Evolutionary conservation across 2,888 invertebrate species (phyloP), one percentile per base, ranked within the genome.

Genomic region (Drosophila planitibia): DNA sequence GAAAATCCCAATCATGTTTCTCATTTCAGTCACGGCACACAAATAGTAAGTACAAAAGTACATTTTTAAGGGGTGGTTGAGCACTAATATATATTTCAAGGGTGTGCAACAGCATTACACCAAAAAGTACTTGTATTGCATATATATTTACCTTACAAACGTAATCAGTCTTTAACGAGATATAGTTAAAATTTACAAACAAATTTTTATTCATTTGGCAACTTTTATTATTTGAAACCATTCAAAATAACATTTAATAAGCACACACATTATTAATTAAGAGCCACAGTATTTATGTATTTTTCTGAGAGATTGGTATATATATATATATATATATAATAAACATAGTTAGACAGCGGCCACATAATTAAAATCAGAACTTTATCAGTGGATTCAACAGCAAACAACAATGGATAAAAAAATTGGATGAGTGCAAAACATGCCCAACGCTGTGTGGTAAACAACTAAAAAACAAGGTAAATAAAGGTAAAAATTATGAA

Each of bases 401-500:
- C 32, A 70, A 69, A 49, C 66, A 66, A 67, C 32, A 68, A 63
- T n/a, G 19, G 65, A 63, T 1, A 49, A 67, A 61, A 57, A 32
- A 74, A 70, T 66, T 70, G 71, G 62, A 41, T 54, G 47, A 25
- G 73, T 69, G 71, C 33, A 76, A 80, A 79, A 81, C 77, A 81
- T 57, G 81, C 59, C 63, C 47, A 74, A 76, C 74, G 70, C 67
- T 61, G 69, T 65, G 73, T 65, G 73, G 65, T 55, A 87, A 84
- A 84, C 81, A 88, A 76, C 75, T 68, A 70, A 80, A 81, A 81
- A 83, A 77, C 82, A 84, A 77, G 85, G 83, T 79, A 80, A 82
- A 89, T 84, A 89, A 84, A 81, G 85, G 89, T 81, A 87, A 74
- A 86, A 86, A 84, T 87, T 89, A 89, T 86, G 82, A 85, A 89